phyloP scores from a whole-genome alignment of 2,888 invertebrate genomes.

The Digitonthophagus gazella region DNA sequence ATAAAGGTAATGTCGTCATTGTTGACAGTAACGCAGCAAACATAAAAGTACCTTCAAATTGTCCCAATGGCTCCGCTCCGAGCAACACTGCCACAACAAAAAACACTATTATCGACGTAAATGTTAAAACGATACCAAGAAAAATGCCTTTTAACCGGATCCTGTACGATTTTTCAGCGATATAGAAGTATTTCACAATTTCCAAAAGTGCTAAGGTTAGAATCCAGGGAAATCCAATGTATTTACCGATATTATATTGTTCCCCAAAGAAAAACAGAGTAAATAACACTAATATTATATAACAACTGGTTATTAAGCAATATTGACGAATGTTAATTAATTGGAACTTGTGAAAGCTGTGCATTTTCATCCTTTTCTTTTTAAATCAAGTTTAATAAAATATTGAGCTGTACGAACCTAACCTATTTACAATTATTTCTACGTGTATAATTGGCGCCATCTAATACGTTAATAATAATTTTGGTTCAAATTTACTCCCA shows the following conservation, averaged over 20 bases:
- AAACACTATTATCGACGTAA: constrained; percentile 51
- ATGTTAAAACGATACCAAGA: background rate
- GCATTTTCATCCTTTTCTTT: constrained; percentile 21
- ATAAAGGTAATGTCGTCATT: constrained; percentile 63
- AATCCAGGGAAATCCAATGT: constrained; percentile 48
- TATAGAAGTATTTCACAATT: constrained; percentile 52
- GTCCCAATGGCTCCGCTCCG: constrained; percentile 64
- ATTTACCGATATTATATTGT: constrained; percentile 62
- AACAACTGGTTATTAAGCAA: constrained; percentile 61
- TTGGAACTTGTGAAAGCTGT: background rate
- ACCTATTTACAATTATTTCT: too few species aligned
- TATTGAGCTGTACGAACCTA: too few species aligned
- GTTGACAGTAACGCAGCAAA: constrained; percentile 61
- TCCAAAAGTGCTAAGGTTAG: constrained; percentile 53
- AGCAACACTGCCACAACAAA: constrained; percentile 64
- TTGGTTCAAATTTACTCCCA: too few species aligned
- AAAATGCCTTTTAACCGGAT: constrained; percentile 1
- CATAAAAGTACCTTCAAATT: constrained; percentile 67
- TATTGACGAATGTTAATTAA: constrained; percentile 42
- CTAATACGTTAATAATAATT: too few species aligned
- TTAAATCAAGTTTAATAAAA: too few species aligned
- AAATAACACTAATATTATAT: constrained; percentile 59
- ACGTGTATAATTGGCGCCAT: too few species aligned
- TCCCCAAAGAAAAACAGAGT: constrained; percentile 58
- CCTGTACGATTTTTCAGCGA: background rate